Evolutionary conservation across 2,888 invertebrate genomes (phyloP), one percentile per base, ranked within the genome.

Genomic region (Tortricodes alternella): DNA sequence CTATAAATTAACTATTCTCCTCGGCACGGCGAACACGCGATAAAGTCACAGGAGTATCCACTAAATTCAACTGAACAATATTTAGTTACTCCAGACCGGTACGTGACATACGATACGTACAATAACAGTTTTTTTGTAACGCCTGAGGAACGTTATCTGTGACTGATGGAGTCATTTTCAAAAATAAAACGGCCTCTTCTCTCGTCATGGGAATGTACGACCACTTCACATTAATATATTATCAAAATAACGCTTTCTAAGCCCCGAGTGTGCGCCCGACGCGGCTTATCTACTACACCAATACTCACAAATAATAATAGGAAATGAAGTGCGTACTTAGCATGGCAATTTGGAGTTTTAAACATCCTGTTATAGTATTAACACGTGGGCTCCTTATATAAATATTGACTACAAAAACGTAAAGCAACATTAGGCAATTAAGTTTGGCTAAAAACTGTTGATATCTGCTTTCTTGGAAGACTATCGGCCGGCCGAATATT

Each of bases 101-200:
- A 78, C 70, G 76, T 74, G 82, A 80, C 85, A 84, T 76, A 69
- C 79, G 76, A 80, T 73, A 80, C 78, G 67, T 60, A 72, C 70
- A 71, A 76, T 80, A 76, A 84, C 70, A 74, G 71, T 74, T 83
- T 80, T 83, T 80, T 83, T 81, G 76, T 80, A 71, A 74, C 80
- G 74, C 74, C 70, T 66, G 66, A 66, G 70, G 72, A 70, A 73
- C 85, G 78, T 88, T 88, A 87, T 83, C 85, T 67, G 82, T 89
- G 88, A 90, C 70, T 84, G 81, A 89, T 89, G 86, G 81, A 78
- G 85, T 80, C 81, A 87, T 88, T 85, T 81, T 87, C 83, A 78
- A 90, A 89, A 90, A 90, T 89, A 88, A 89, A 87, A 78, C 83
- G 73, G 76, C 79, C 81, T 80, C 74, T 76, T 62, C 69, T 75